Evolutionary conservation across 2,113 vertebrate genomes (phyloP).

Genomic region (Bucco capensis): DNA sequence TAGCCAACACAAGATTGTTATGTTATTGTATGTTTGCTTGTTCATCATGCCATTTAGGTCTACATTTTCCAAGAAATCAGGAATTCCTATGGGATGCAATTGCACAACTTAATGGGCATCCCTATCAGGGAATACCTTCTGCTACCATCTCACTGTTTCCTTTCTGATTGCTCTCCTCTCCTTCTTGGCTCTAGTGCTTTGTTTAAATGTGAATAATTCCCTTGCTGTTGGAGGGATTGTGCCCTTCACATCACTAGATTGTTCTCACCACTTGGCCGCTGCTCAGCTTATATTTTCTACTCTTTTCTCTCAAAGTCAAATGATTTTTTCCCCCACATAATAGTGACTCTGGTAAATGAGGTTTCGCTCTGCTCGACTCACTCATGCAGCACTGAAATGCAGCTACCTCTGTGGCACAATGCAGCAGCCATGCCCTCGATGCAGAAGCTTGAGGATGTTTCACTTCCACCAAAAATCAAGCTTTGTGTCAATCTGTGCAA

Average conservation of each 20-base stretch:
- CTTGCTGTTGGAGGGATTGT: slow-evolving; percentile 1
- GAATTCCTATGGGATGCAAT: slow-evolving; percentile 28
- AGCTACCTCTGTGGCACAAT: background rate
- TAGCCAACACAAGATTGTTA: slow-evolving; percentile 20
- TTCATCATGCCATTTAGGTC: slow-evolving; percentile 9
- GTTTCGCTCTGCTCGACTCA: slow-evolving; percentile 28
- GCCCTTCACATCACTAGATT: slow-evolving; percentile 37
- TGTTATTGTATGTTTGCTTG: background rate
- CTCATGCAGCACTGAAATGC: slow-evolving; percentile 32
- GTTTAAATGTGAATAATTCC: slow-evolving; percentile 47
- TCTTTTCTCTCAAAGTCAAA: slow-evolving; percentile 55
- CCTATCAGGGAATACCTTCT: slow-evolving; percentile 41
- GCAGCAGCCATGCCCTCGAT: background rate
- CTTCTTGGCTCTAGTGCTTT: background rate
- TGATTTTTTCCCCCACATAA: slow-evolving; percentile 40
- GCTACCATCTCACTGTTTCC: slow-evolving; percentile 27
- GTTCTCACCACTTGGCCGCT: slow-evolving; percentile 29
- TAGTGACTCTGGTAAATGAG: slow-evolving; percentile 49
- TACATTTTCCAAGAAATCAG: slow-evolving; percentile 9
- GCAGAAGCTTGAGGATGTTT: slow-evolving; percentile 13
- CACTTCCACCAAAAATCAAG: slow-evolving; percentile 11
- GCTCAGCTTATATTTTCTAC: slow-evolving; percentile 38
- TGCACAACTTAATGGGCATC: slow-evolving; percentile 36
- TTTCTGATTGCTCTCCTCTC: slow-evolving; percentile 41
- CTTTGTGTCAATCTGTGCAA: background rate